These are phyloP conservation scores for Cherax quadricarinatus DNA, from an alignment of 1,140 invertebrate genomes.

Conservation along the genomic window DNA sequence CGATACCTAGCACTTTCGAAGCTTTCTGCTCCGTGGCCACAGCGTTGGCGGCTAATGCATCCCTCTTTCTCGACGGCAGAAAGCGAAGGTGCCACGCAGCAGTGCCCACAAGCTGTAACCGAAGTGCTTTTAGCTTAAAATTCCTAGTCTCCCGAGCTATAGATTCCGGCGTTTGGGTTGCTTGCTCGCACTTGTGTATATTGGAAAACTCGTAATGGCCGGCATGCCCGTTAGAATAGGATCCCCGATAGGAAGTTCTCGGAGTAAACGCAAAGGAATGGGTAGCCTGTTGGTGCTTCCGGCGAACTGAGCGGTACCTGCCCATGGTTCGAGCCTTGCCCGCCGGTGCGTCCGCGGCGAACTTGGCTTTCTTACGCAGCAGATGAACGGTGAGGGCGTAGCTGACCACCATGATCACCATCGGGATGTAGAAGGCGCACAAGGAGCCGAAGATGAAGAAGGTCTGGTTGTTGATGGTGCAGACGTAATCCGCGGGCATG, in stretches of 20 bases:
- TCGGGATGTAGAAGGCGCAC: conserved; percentile 95
- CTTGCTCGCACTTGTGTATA: conserved; percentile 79
- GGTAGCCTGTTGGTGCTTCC: conserved; percentile 40
- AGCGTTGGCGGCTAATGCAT: conserved; percentile 83
- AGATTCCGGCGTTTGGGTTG: conserved; percentile 84
- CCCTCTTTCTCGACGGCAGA: conserved; percentile 82
- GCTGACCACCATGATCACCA: conserved; percentile 95
- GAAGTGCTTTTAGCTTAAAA: conserved; percentile 82
- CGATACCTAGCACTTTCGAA: conserved; percentile 80
- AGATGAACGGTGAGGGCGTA: conserved; percentile 93
- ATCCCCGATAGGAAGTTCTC: conserved; percentile 50
- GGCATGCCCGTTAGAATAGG: conserved; percentile 68
- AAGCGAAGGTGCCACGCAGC: conserved; percentile 78
- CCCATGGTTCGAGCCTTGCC: conserved; percentile 78
- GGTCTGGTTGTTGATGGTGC: conserved; percentile 90
- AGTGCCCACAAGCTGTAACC: conserved; percentile 74
- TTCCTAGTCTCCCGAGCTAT: conserved; percentile 83
- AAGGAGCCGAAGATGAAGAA: conserved; percentile 93
- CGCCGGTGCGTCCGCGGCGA: conserved; percentile 74
- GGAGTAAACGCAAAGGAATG: conserved; percentile 63
- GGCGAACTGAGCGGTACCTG: conserved; percentile 50
- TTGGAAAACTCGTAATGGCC: conserved; percentile 74
- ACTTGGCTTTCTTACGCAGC: conserved; percentile 79
- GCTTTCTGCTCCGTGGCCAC: conserved; percentile 91
- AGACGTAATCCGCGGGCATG: conserved; percentile 78